phyloP scores from a whole-genome alignment of 2,888 invertebrate species.

The Mamestra brassicae region DNA sequence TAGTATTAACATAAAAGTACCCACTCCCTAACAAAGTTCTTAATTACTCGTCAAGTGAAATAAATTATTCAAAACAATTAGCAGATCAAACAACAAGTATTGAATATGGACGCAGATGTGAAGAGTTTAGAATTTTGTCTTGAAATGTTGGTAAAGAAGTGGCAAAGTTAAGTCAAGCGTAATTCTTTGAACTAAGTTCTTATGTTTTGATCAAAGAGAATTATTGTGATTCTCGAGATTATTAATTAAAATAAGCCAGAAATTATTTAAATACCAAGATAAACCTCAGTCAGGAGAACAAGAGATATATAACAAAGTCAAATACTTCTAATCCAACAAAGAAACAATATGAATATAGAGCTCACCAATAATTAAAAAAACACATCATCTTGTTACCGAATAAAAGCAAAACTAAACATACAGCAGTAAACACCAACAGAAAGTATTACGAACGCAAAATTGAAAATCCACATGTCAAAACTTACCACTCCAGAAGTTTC shows the following conservation, averaged over 20 bases:
- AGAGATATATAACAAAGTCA: neutral
- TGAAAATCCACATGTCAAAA: slow-evolving; percentile 53
- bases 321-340: neutral
- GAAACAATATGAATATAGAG: neutral
- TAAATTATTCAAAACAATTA: slow-evolving; percentile 86
- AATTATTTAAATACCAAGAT: neutral
- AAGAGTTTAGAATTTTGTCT: slow-evolving; percentile 50
- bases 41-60: slow-evolving; percentile 84
- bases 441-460: slow-evolving; percentile 41
- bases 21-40: slow-evolving; percentile 78
- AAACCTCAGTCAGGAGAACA: neutral
- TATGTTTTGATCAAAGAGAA: slow-evolving; percentile 34
- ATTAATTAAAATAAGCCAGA: slow-evolving; percentile 5
- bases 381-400: neutral
- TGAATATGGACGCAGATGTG: slow-evolving; percentile 69
- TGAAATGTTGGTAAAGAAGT: slow-evolving; percentile 36
- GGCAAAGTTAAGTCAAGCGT: slow-evolving; percentile 34
- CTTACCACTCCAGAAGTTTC: slow-evolving; percentile 46
- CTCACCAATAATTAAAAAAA: neutral
- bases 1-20: slow-evolving; percentile 80
- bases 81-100: slow-evolving; percentile 76
- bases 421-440: slow-evolving; percentile 25
- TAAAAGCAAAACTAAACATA: slow-evolving; percentile 7
- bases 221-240: slow-evolving; percentile 14
- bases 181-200: slow-evolving; percentile 29